Evolutionary conservation across 2,888 invertebrate species (phyloP), one percentile per base, ranked within the genome.

Genomic region (Hyposoter didymator): DNA sequence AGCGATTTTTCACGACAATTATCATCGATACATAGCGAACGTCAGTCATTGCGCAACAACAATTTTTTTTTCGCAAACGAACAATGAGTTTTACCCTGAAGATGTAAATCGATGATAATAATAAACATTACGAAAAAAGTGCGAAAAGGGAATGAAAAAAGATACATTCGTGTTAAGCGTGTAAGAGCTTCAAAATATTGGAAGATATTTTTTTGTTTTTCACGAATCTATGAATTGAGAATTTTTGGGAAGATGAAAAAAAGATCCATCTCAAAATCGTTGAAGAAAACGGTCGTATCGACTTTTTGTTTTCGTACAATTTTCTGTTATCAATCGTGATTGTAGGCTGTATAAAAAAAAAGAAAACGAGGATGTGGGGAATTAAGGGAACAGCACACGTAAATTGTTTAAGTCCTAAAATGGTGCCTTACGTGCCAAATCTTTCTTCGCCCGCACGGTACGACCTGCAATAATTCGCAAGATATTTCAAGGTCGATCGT

Each of bases 381-480:
- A 64, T 55, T 64, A 55, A 75, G 32, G 70, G 78, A 84, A 81
- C 49, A 72, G 70, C 85, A 84, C 83, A 87, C 73, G 72, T 88
- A 85, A 89, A 88, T 72, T 85, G 80, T 55, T 73, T 32, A 66
- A 82, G 73, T 88, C 80, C 81, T 66, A 83, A 83, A 87, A 86
- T 79, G 64, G 83, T 84, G 75, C 89, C 92, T 92, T 92, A 92
- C 92, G 89, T 92, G 90, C 89, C 90, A 92, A 88, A 92, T 90
- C 88, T 90, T 91, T 91, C 90, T 90, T 88, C 90, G 91, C 84
- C 91, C 89, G 88, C 90, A 91, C 84, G 90, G 91, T 89, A 91
- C 88, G 88, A 92, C 91, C 92, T 92, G 92, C 87, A 92, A 92
- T 92, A 89, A 92, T 92, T 91, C 85, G 84, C 88, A 84, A 88